Base-by-base conservation (phyloP, 2,797 vertebrate genomes). In the Bovichtus variegatus region DNA sequence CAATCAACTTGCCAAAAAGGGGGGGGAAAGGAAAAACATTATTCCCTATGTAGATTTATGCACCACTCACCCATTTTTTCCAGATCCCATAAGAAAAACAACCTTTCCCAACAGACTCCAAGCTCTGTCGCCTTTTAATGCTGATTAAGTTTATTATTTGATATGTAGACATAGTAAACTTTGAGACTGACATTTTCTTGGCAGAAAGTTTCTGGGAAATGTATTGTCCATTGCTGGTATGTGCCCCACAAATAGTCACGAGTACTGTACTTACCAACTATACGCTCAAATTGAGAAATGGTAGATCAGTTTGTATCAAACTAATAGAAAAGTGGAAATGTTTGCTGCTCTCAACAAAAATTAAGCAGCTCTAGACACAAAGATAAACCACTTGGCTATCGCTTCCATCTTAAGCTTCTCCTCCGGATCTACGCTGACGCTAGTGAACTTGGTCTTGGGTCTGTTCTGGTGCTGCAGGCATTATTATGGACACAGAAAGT, bases 11-110 rank as follows among this genome's bases (percentile, higher is more conserved):
- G 41, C 74, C 10, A 76, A 80, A 74, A 54, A 6, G 27, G 23
- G 23, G 3, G 25, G 49, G 23, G 21, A 29, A 36, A n/a, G 41
- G 18, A 38, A 63, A 41, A 46, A 70, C n/a, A 76, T 68, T 36
- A 76, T 77, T 83, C 50, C 47, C 50, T 34, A 68, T 79, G 71
- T 41, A 83, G 64, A 85, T 88, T 63, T 71, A 77, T 77, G 69
- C 78, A 79, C 4, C 21, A 18, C 36, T 76, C 64, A 64, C 41
- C 29, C 29, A 51, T 15, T 43, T 34, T 29, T 62, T 36, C 46
- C 3, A 54, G 19, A 71, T 64, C 29, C 38, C 18, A 12, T 31
- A 54, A 63, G 43, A 78, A 59, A 49, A 54, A 53, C 9, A 54
- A 25, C 27, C 44, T 53, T 55, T 62, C 21, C 12, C 18, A 75